phyloP scores from a whole-genome alignment of 1,140 invertebrate genomes.

The Tribolium madens region DNA sequence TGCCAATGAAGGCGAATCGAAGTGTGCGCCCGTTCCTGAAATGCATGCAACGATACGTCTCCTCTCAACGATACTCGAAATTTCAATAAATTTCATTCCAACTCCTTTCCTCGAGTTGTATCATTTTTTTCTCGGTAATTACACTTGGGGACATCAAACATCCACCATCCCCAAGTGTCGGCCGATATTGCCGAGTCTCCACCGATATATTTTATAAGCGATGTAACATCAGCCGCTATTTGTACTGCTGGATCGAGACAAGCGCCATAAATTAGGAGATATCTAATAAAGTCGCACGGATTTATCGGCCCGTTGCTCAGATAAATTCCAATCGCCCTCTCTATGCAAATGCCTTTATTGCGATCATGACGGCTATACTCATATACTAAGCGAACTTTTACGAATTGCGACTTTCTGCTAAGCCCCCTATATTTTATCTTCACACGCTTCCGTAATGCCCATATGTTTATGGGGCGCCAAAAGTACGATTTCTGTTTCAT shows the following conservation, averaged over 20 bases:
- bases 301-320: conserved; percentile 62
- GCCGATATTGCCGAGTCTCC: conserved; percentile 29
- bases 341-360: conserved; percentile 62
- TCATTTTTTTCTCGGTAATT: conserved; percentile 24
- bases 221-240: conserved; percentile 53
- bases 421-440: neutral
- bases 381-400: conserved; percentile 19
- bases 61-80: conserved; percentile 21
- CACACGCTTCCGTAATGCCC: neutral
- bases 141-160: conserved; percentile 23
- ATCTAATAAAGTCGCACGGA: conserved; percentile 66
- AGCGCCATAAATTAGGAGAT: conserved; percentile 64
- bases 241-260: conserved; percentile 59
- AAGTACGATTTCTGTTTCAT: too few relatives aligned
- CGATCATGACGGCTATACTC: conserved; percentile 46
- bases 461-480: neutral
- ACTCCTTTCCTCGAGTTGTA: neutral
- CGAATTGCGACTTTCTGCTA: neutral
- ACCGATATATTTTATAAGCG: conserved; percentile 60
- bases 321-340: conserved; percentile 62
- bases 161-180: conserved; percentile 16
- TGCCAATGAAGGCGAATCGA: conserved; percentile 46
- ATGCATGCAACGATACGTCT: conserved; percentile 28
- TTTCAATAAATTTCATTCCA: conserved; percentile 19
- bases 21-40: conserved; percentile 5